Conservation (phyloP, 2,113 vertebrate species). For the Okapia johnstoni region DNA sequence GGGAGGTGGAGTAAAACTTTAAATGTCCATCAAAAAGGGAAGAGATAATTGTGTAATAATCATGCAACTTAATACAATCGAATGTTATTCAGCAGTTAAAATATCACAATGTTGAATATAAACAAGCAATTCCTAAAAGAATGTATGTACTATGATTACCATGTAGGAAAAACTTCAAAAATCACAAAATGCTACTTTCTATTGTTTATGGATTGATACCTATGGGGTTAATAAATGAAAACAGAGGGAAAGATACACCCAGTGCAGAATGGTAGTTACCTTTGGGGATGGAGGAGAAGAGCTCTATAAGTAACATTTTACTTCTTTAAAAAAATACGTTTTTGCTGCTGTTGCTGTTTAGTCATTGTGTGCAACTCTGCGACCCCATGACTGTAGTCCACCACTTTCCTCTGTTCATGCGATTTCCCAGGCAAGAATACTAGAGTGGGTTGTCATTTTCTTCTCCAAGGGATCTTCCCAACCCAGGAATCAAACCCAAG, state of each 20-base stretch:
- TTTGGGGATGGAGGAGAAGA: not conserved
- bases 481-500: not conserved
- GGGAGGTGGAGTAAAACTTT: not conserved
- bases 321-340: not conserved
- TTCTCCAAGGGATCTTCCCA: not conserved
- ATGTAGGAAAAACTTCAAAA: not conserved
- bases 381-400: not conserved
- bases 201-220: not conserved
- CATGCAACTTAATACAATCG: not conserved
- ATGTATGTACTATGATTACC: not conserved
- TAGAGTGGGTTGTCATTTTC: not conserved
- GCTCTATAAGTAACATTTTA: not conserved
- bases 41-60: not conserved
- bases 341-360: not conserved
- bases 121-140: not conserved
- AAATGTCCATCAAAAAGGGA: not conserved
- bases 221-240: not conserved
- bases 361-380: not conserved
- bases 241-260: not conserved
- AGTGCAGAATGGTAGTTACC: not conserved
- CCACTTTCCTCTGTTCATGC: accelerated
- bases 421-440: not conserved
- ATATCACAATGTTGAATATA: not conserved
- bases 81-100: not conserved
- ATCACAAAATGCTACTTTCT: not conserved